Conservation (phyloP, 2,888 invertebrate species). For the Drosophila diplacantha region DNA sequence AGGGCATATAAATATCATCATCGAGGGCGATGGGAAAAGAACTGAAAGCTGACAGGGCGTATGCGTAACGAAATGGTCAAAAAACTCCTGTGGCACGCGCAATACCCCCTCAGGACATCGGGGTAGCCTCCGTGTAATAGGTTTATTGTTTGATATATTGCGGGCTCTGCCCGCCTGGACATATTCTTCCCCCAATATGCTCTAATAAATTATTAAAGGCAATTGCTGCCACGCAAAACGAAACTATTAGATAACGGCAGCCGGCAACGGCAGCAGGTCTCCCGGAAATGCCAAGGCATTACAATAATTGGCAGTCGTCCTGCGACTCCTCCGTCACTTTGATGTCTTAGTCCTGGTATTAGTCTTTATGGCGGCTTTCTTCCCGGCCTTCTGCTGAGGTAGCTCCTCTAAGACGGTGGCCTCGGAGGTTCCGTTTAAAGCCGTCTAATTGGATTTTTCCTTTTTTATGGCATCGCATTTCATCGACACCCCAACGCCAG, state of each 20-base stretch:
- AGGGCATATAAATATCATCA: constrained; percentile 6
- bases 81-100: constrained; percentile 54
- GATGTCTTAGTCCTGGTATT: constrained; percentile 21
- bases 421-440: constrained; percentile 45
- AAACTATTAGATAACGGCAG: constrained; percentile 33
- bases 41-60: constrained; percentile 7
- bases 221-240: constrained; percentile 34
- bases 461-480: constrained; percentile 42
- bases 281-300: constrained; percentile 26
- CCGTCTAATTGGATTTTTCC: constrained; percentile 58
- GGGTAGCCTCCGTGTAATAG: constrained; percentile 49
- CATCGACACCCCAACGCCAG: constrained; percentile 37
- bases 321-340: constrained; percentile 18
- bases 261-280: constrained; percentile 3
- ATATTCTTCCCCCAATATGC: constrained; percentile 22
- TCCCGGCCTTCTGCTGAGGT: constrained; percentile 34
- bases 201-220: constrained; percentile 42
- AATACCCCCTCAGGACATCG: constrained; percentile 35
- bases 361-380: constrained; percentile 32
- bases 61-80: constrained; percentile 37
- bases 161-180: constrained; percentile 12
- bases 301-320: constrained; percentile 28
- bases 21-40: not conserved
- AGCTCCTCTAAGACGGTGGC: constrained; percentile 34
- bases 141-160: constrained; percentile 68